Evolutionary conservation across 2,113 vertebrate species (phyloP).

Genomic region (Oreamnos americanus): DNA sequence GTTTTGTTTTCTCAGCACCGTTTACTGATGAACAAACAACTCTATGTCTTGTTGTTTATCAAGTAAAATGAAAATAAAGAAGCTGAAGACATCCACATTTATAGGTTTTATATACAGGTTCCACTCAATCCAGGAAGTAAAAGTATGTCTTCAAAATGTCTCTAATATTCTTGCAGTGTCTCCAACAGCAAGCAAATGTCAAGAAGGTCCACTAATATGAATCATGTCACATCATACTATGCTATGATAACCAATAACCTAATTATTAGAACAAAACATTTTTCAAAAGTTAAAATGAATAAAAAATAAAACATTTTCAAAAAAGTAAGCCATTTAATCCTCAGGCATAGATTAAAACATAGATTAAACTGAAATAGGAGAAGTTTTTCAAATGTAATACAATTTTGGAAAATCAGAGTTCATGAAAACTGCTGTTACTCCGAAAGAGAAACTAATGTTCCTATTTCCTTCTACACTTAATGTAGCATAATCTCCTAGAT

Average conservation of each 20-base stretch:
- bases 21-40: not conserved
- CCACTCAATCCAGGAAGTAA: not conserved
- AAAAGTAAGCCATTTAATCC: conserved; percentile 1
- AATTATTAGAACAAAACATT: not conserved
- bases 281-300: not conserved
- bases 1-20: not conserved
- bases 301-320: not conserved
- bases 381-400: not conserved
- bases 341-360: not conserved
- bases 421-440: not conserved
- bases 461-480: not conserved
- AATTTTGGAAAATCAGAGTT: not conserved
- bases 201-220: not conserved
- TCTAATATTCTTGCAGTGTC: not conserved
- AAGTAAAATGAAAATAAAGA: not conserved
- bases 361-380: not conserved
- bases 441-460: not conserved
- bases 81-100: not conserved
- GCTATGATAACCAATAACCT: not conserved
- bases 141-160: not conserved
- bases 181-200: not conserved
- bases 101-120: not conserved
- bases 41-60: not conserved
- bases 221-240: not conserved
- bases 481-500: not conserved